phyloP scores from a whole-genome alignment of 2,113 vertebrate genomes.

The Phyllostomus hastatus region DNA sequence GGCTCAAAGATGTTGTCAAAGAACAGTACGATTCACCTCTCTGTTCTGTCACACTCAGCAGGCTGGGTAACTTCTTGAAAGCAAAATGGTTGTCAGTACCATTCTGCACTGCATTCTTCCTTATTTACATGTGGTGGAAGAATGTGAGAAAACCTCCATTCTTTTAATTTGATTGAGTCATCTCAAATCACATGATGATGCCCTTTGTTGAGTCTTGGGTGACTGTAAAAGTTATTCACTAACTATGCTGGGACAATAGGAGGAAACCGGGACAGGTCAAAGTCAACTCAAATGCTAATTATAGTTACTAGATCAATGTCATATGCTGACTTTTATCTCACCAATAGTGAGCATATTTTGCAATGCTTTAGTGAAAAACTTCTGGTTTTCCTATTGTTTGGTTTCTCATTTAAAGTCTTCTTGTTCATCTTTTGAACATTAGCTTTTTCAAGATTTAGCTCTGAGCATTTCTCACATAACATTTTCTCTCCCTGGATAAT shows the following conservation, averaged over 20 bases:
- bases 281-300: background rate
- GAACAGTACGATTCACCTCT: background rate
- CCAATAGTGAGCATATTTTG: background rate
- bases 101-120: background rate
- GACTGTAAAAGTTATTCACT: background rate
- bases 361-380: background rate
- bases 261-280: background rate
- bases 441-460: slow-evolving; percentile 26
- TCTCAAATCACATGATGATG: background rate
- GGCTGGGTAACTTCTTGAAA: background rate
- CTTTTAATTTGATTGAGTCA: background rate
- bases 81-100: background rate
- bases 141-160: background rate
- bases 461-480: slow-evolving; percentile 24
- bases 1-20: background rate
- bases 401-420: background rate
- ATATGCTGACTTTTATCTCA: background rate
- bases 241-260: background rate
- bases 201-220: background rate
- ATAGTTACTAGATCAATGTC: background rate
- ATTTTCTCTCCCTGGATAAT: slow-evolving; percentile 6
- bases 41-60: background rate
- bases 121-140: background rate
- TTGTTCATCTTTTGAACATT: slow-evolving; percentile 7
- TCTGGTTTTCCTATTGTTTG: background rate